Percentiles rank a stretch among this genome's conserved stretches.
phyloP scores from a whole-genome alignment of 2,113 vertebrate species.

The pig (Sus scrofa) region T2T-Sscrofa CM000813.6:160044501-160045000 shows the following conservation, averaged over 20 bases:
- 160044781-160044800: not conserved
- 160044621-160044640: not conserved
- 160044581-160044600: not conserved
- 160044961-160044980: not conserved
- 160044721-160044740: not conserved
- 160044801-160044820: not conserved
- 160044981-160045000: not conserved
- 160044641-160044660: not conserved
- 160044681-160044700: not conserved
- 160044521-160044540: not conserved
- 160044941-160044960: not conserved
- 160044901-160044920: not conserved
- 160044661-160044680: not conserved
- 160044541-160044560: not conserved
- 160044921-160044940: not conserved
- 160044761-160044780: not conserved
- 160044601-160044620: not conserved
- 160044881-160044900: not conserved
- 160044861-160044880: not conserved
- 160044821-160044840: not conserved
- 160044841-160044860: not conserved
- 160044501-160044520: not conserved
- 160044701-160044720: not conserved
- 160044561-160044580: not conserved
- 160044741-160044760: not conserved